These are phyloP conservation scores for Drosophila paramelanica DNA, from an alignment of 2,888 invertebrate species.

Conservation along the genomic window DNA sequence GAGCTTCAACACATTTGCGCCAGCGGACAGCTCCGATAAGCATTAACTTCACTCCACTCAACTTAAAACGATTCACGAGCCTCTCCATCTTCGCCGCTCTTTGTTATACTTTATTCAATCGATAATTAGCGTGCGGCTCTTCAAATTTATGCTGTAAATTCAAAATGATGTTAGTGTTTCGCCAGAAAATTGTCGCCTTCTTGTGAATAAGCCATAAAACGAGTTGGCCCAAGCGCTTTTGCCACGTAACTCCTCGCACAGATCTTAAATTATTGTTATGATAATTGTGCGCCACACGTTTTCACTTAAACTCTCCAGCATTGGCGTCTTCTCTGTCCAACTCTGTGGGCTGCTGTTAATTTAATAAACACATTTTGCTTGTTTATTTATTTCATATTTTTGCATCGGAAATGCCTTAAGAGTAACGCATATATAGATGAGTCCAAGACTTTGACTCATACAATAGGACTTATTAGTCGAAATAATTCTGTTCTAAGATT, in stretches of 20 bases:
- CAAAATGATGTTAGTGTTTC: constrained; percentile 82
- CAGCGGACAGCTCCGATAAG: constrained; percentile 47
- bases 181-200: constrained; percentile 61
- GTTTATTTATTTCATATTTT: constrained; percentile 65
- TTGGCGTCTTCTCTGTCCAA: constrained; percentile 4
- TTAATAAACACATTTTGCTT: constrained; percentile 75
- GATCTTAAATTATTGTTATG: constrained; percentile 77
- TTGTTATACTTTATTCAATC: constrained; percentile 69
- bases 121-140: constrained; percentile 68
- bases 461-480: too few species aligned
- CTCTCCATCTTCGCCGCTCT: constrained; percentile 19
- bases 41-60: constrained; percentile 20
- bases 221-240: constrained; percentile 11
- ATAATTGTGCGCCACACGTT: constrained; percentile 59
- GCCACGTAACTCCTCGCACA: constrained; percentile 47
- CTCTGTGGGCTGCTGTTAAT: constrained; percentile 63
- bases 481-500: too few species aligned
- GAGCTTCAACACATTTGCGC: constrained; percentile 44
- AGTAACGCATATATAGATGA: constrained; percentile 19
- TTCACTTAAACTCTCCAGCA: background rate
- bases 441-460: constrained; percentile 50
- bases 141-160: constrained; percentile 80
- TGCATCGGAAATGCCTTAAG: constrained; percentile 62
- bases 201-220: constrained; percentile 41
- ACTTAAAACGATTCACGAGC: constrained; percentile 19